A percentile compares a stretch with the other conserved stretches of the same genome.
These are phyloP conservation scores for Carabus problematicus DNA, from an alignment of 2,888 invertebrate genomes.

Conservation along the genomic window DNA sequence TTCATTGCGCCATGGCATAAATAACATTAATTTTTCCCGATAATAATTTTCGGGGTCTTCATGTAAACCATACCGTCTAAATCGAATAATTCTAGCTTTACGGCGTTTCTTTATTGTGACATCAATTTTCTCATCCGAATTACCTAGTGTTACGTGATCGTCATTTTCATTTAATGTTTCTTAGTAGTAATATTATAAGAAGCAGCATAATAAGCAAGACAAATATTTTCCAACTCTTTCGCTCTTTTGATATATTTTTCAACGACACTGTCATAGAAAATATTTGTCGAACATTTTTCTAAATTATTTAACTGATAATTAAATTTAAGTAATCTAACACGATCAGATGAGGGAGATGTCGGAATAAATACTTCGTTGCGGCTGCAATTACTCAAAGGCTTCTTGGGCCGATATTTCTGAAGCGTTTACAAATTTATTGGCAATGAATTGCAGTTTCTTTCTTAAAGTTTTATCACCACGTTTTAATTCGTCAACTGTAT, in stretches of 20 bases:
- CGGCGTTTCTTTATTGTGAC: not conserved
- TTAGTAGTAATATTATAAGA: not conserved
- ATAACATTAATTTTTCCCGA: conserved; percentile 47
- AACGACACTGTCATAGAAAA: not conserved
- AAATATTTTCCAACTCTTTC: conserved; percentile 5
- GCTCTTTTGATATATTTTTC: not conserved
- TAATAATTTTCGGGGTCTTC: conserved; percentile 44
- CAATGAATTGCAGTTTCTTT: conserved; percentile 1
- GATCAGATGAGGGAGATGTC: not conserved
- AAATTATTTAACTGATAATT: conserved; percentile 4
- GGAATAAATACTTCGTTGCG: not conserved
- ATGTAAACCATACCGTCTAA: conserved; percentile 37
- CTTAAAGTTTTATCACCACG: not conserved
- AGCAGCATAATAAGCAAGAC: not conserved
- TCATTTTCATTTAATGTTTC: not conserved
- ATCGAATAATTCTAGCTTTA: conserved; percentile 39
- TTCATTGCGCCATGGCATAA: conserved; percentile 48
- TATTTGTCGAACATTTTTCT: not conserved
- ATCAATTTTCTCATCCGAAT: not conserved
- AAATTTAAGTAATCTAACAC: not conserved
- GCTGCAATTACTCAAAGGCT: not conserved
- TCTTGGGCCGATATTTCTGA: conserved; percentile 13
- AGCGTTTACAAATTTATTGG: conserved; percentile 11
- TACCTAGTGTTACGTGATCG: not conserved
- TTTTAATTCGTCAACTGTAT: conserved; percentile 37